These are phyloP conservation scores for Meriones unguiculatus DNA, from an alignment of 2,113 vertebrate genomes.

Conservation along the genomic window DNA sequence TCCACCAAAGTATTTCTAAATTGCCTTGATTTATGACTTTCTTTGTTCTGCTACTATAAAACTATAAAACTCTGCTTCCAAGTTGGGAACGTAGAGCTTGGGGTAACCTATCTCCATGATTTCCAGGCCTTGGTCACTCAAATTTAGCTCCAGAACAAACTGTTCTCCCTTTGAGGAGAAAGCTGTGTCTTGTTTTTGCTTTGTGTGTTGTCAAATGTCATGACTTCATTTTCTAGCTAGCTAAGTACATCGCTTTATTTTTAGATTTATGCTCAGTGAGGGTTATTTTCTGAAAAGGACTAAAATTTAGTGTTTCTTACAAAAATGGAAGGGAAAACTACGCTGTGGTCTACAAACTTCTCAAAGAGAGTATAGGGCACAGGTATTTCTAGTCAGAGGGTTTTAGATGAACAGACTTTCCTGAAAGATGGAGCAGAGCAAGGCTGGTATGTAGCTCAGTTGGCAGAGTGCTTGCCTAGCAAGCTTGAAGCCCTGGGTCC, in stretches of 20 bases:
- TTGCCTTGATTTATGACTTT: not conserved
- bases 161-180: not conserved
- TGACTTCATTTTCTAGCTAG: not conserved
- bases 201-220: not conserved
- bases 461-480: not conserved
- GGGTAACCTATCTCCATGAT: not conserved
- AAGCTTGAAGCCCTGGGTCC: not conserved
- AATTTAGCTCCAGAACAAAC: not conserved
- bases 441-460: not conserved
- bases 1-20: not conserved
- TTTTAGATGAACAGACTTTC: not conserved
- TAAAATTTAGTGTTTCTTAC: slow-evolving; percentile 4
- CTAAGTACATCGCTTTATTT: not conserved
- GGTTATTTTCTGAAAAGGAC: not conserved
- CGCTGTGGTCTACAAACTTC: not conserved
- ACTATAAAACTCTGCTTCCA: not conserved
- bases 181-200: not conserved
- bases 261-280: not conserved
- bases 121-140: not conserved
- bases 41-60: not conserved
- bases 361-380: not conserved
- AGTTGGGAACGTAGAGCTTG: not conserved
- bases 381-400: slow-evolving; percentile 51
- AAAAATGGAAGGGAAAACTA: not conserved
- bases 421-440: not conserved